Conservation (phyloP, 2,797 vertebrate species). For the Gobio occitaniae region DNA sequence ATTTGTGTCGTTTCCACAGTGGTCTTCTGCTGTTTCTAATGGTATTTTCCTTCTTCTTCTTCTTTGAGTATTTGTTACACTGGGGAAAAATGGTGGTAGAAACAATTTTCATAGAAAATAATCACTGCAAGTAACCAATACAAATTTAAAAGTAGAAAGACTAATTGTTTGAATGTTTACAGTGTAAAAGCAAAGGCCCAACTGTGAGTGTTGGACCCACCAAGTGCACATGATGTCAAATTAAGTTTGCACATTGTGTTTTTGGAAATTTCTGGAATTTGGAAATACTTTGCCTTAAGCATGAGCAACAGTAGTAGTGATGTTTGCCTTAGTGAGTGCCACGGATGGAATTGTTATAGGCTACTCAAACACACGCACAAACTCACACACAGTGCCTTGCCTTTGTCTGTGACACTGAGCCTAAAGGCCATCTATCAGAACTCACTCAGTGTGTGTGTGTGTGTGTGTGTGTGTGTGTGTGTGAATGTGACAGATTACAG, state of each 20-base stretch:
- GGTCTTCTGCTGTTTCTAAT: background rate
- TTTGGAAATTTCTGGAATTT: background rate
- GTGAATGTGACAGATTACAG: conserved; percentile 50
- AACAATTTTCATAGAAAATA: background rate
- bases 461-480: conserved; percentile 40
- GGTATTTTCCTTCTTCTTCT: background rate
- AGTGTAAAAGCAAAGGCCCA: background rate
- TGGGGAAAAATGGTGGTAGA: too few relatives aligned
- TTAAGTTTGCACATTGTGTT: background rate
- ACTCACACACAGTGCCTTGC: conserved; percentile 67
- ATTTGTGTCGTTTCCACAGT: background rate
- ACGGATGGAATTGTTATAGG: background rate
- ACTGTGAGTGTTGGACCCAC: background rate
- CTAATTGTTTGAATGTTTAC: background rate
- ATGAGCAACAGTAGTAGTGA: background rate
- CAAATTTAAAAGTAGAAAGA: too few relatives aligned
- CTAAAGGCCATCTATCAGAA: conserved; percentile 71
- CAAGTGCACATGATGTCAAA: background rate
- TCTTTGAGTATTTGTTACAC: background rate
- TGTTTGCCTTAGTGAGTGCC: background rate
- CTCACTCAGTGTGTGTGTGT: conserved; percentile 55
- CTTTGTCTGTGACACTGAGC: conserved; percentile 74
- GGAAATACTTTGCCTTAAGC: background rate
- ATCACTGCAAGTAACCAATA: too few relatives aligned
- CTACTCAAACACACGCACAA: background rate